Conservation (phyloP, 2,888 invertebrate genomes). For the Tetanocera ferruginea region DNA sequence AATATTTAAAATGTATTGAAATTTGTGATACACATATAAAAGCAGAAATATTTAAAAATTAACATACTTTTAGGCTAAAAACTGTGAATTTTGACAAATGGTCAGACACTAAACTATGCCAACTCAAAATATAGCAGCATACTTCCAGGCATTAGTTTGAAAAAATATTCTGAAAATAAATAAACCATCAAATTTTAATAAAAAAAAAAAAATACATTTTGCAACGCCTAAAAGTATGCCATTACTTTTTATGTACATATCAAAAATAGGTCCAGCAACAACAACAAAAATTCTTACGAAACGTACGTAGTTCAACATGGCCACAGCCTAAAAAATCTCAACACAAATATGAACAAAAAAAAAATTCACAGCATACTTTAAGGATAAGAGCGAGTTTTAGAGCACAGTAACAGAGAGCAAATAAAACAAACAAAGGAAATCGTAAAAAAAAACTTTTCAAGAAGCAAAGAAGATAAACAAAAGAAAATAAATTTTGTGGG, state of each 20-base stretch:
- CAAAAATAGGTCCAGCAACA: neutral
- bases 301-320: conserved; percentile 20
- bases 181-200: neutral
- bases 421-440: conserved; percentile 4
- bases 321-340: conserved; percentile 39
- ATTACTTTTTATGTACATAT: conserved; percentile 34
- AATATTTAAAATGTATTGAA: no score
- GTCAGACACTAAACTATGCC: no score
- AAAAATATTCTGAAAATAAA: no score
- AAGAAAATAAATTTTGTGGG: conserved; percentile 11
- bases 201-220: neutral
- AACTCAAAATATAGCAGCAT: neutral
- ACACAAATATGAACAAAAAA: neutral
- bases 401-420: conserved; percentile 11
- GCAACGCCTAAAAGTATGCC: conserved; percentile 26
- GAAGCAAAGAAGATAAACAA: conserved; percentile 20
- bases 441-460: neutral
- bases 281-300: neutral
- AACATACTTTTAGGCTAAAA: no score
- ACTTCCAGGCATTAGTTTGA: neutral
- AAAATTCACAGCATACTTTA: conserved; percentile 17
- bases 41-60: no score
- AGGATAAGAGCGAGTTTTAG: conserved; percentile 1
- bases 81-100: no score
- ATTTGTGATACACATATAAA: no score